Evolutionary conservation across 2,113 vertebrate species (phyloP).

Genomic region (Xiphophorus couchianus): DNA sequence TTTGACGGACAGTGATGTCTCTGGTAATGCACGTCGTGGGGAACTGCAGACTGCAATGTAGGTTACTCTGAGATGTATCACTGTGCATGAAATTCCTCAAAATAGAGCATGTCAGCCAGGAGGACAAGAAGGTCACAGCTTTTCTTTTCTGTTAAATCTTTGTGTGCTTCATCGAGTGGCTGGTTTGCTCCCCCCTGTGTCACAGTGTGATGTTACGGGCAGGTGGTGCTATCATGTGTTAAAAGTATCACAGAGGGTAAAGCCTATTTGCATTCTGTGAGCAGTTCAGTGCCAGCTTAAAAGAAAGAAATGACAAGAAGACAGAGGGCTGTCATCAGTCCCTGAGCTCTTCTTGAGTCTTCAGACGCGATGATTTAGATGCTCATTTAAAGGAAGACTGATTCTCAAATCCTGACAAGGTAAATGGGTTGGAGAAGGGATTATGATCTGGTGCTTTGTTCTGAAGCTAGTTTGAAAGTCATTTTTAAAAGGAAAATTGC

Average conservation of each 20-base stretch:
- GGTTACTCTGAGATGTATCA: background rate
- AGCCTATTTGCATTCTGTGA: conserved; percentile 63
- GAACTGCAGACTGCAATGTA: background rate
- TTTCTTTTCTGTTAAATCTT: conserved; percentile 7
- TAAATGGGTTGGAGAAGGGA: conserved; percentile 40
- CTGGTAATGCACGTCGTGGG: conserved; percentile 29
- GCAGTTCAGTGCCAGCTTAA: conserved; percentile 49
- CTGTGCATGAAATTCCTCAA: background rate
- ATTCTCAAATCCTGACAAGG: conserved; percentile 45
- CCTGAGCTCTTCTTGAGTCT: conserved; percentile 40
- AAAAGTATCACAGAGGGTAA: conserved; percentile 57
- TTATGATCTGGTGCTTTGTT: background rate
- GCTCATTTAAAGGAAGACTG: conserved; percentile 42
- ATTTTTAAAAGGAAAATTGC: no score
- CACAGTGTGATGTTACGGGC: conserved; percentile 35
- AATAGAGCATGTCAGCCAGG: conserved; percentile 14
- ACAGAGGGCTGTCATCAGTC: conserved; percentile 39
- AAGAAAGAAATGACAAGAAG: conserved; percentile 47
- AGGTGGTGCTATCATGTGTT: conserved; percentile 58
- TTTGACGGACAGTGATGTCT: conserved; percentile 52
- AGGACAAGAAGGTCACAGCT: background rate
- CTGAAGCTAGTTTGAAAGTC: no score
- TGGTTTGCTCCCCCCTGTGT: conserved; percentile 10
- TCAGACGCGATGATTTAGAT: conserved; percentile 12
- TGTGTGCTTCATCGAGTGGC: background rate